These are phyloP conservation scores for Sceliomorpha sp. DNA, from an alignment of 2,888 invertebrate species.

Conservation along the genomic window DNA sequence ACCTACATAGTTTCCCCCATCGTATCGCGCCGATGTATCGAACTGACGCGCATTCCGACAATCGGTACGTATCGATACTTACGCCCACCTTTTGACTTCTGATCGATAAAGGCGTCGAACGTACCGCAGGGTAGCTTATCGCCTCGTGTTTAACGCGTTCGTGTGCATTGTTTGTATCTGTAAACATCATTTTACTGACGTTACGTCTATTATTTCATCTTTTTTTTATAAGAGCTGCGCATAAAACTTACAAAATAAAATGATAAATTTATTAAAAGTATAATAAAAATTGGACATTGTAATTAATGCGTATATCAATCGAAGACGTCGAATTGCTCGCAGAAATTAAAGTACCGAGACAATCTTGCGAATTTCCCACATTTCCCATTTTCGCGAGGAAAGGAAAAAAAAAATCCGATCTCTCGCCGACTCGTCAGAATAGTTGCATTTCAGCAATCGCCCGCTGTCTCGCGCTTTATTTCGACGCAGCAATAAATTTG, in stretches of 20 bases:
- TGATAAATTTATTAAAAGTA: too few species aligned
- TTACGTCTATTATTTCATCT: too few species aligned
- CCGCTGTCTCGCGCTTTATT: slow-evolving; percentile 28
- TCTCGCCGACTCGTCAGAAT: slow-evolving; percentile 29
- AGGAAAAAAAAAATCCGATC: too few species aligned
- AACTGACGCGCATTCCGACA: slow-evolving; percentile 31
- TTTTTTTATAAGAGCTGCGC: too few species aligned
- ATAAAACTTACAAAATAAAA: too few species aligned
- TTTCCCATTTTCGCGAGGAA: too few species aligned
- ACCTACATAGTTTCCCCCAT: slow-evolving; percentile 10
- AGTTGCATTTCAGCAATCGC: slow-evolving; percentile 21
- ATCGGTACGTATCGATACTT: slow-evolving; percentile 36
- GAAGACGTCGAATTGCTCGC: too few species aligned
- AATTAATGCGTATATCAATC: too few species aligned
- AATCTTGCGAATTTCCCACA: too few species aligned
- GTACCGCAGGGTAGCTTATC: slow-evolving; percentile 20
- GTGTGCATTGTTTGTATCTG: slow-evolving; percentile 14
- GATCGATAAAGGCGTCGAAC: slow-evolving; percentile 30
- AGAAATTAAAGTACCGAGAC: too few species aligned
- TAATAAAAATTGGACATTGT: too few species aligned
- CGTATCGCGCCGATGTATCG: slow-evolving; percentile 28
- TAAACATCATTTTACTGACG: slow-evolving; percentile 9
- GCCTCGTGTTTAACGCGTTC: slow-evolving; percentile 16
- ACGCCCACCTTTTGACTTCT: slow-evolving; percentile 38
- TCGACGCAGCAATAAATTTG: slow-evolving; percentile 49